A percentile compares a stretch with the other conserved stretches of the same genome.
Conservation (phyloP, 2,888 invertebrate species). For the Chelonus formosanus region DNA sequence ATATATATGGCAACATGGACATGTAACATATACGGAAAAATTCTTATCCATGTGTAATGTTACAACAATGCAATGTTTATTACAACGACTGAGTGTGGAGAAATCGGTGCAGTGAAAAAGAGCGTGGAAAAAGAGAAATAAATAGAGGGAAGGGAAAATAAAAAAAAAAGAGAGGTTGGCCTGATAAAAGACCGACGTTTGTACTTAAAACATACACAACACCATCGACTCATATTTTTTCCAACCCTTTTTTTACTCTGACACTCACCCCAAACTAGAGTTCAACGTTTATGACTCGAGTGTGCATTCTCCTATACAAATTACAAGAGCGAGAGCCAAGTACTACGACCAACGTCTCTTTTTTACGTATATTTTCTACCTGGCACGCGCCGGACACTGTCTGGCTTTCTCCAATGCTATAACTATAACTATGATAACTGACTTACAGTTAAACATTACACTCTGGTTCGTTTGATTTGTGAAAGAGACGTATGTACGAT, state of each 20-base stretch:
- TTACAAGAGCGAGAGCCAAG: conserved; percentile 25
- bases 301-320: conserved; percentile 21
- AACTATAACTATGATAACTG: conserved; percentile 2
- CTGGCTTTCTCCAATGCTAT: conserved; percentile 22
- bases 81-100: conserved; percentile 29
- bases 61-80: conserved; percentile 11
- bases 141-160: conserved; percentile 5
- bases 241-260: conserved; percentile 11
- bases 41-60: neutral
- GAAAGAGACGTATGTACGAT: neutral
- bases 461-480: conserved; percentile 7
- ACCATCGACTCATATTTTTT: conserved; percentile 21
- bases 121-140: conserved; percentile 19
- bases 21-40: too few relatives aligned
- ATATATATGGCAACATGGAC: too few relatives aligned
- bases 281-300: conserved; percentile 24
- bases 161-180: neutral
- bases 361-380: conserved; percentile 16
- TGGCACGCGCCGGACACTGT: conserved; percentile 29
- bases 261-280: conserved; percentile 13
- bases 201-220: conserved; percentile 12
- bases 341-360: conserved; percentile 3
- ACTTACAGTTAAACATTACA: conserved; percentile 2
- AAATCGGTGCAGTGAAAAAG: conserved; percentile 25
- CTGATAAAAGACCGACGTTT: conserved; percentile 12